Evolutionary conservation across 2,888 invertebrate species (phyloP).

Genomic region (Pecten maximus): DNA sequence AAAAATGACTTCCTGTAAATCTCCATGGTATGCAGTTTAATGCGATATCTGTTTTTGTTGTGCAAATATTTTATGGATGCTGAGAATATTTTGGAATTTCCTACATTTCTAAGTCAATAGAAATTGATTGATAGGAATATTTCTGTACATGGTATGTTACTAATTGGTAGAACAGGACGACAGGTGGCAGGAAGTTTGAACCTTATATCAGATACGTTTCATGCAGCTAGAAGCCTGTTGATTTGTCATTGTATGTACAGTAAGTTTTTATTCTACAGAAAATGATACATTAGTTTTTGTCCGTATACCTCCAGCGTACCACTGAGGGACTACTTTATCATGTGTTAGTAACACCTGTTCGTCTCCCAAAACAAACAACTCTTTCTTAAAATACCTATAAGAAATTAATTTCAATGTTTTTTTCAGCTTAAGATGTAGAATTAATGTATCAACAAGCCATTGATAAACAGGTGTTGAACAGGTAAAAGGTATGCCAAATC

Average conservation of each 20-base stretch:
- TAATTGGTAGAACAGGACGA: background rate
- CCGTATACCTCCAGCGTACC: background rate
- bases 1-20: background rate
- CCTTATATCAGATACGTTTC: background rate
- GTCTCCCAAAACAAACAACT: background rate
- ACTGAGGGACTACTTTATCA: background rate
- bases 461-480: background rate
- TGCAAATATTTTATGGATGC: background rate
- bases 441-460: background rate
- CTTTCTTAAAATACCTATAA: background rate
- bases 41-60: background rate
- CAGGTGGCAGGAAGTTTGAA: background rate
- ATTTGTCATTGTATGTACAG: background rate
- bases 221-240: background rate
- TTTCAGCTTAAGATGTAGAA: background rate
- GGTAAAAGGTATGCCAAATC: background rate
- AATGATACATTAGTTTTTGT: background rate
- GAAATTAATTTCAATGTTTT: background rate
- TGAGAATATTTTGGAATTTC: background rate
- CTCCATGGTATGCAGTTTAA: slow-evolving; percentile 1
- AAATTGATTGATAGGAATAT: background rate
- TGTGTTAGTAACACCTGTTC: background rate
- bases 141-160: background rate
- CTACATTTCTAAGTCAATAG: background rate
- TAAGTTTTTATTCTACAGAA: background rate